phyloP scores from a whole-genome alignment of 2,113 vertebrate genomes.

The Bubo scandiacus region DNA sequence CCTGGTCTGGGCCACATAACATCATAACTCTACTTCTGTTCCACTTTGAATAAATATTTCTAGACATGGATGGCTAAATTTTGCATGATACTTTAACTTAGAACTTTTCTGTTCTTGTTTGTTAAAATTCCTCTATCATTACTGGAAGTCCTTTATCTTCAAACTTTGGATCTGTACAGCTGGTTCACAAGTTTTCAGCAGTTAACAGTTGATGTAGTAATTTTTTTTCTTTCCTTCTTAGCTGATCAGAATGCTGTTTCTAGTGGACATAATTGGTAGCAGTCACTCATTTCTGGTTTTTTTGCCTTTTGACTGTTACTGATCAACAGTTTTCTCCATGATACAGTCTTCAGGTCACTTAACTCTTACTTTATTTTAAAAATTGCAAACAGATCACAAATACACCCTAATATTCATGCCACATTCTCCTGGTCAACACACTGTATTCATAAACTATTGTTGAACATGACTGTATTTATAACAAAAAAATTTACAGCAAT shows the following conservation, averaged over 20 bases:
- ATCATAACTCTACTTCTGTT: neutral
- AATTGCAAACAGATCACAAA: neutral
- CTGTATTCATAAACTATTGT: neutral
- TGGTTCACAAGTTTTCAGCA: neutral
- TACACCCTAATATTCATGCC: neutral
- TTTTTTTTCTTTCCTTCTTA: neutral
- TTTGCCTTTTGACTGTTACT: neutral
- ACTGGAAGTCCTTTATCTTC: neutral
- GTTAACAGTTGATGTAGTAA: rapidly evolving
- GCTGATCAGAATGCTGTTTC: neutral
- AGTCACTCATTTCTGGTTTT: neutral
- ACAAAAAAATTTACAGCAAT: neutral
- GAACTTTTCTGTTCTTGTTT: neutral
- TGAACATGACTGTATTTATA: neutral
- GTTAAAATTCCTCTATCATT: neutral
- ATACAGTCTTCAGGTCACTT: neutral
- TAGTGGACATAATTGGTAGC: neutral
- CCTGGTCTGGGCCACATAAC: neutral
- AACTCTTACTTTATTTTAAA: neutral
- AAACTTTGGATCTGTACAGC: neutral
- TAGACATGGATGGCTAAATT: neutral
- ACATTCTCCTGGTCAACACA: neutral
- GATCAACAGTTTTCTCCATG: neutral
- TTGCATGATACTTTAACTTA: neutral
- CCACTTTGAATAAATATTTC: neutral